Percentiles rank a stretch among this genome's conserved stretches.
Evolutionary conservation across 2,888 invertebrate genomes (phyloP).

Genomic region (Tenthredo livida): DNA sequence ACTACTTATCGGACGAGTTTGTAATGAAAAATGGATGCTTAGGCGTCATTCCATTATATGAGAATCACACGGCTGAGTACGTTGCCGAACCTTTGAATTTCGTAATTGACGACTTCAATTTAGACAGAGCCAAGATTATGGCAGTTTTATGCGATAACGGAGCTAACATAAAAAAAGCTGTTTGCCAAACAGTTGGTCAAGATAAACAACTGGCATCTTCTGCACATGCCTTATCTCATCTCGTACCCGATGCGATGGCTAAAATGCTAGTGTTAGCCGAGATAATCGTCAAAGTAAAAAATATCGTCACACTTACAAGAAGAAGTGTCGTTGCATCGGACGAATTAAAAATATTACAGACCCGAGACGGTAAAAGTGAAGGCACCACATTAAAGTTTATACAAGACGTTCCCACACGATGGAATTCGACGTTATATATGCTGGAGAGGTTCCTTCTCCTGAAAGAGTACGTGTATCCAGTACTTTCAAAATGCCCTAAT

Average conservation of each 20-base stretch:
- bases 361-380: slow-evolving; percentile 51
- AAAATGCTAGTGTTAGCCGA: slow-evolving; percentile 10
- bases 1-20: slow-evolving; percentile 55
- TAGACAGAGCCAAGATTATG: slow-evolving; percentile 42
- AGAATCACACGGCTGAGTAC: slow-evolving; percentile 22
- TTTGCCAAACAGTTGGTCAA: slow-evolving; percentile 2
- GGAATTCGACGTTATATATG: slow-evolving; percentile 58
- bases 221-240: slow-evolving; percentile 57
- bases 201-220: slow-evolving; percentile 56
- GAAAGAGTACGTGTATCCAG: slow-evolving; percentile 55
- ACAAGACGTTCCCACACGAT: slow-evolving; percentile 55
- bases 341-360: slow-evolving; percentile 51
- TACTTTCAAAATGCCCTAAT: slow-evolving; percentile 56
- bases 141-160: slow-evolving; percentile 55
- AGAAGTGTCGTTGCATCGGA: slow-evolving; percentile 51
- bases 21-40: slow-evolving; percentile 55
- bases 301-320: slow-evolving; percentile 51
- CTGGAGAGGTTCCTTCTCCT: slow-evolving; percentile 55
- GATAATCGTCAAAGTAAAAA: slow-evolving; percentile 52
- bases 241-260: slow-evolving; percentile 55
- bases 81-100: slow-evolving; percentile 19
- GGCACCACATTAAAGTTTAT: slow-evolving; percentile 52
- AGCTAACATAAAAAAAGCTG: slow-evolving; percentile 57
- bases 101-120: slow-evolving; percentile 24
- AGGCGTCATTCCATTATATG: slow-evolving; percentile 14